A percentile compares a stretch with the other conserved stretches of the same genome.
phyloP scores from a whole-genome alignment of 2,797 vertebrate species.

The Karalla daura region DNA sequence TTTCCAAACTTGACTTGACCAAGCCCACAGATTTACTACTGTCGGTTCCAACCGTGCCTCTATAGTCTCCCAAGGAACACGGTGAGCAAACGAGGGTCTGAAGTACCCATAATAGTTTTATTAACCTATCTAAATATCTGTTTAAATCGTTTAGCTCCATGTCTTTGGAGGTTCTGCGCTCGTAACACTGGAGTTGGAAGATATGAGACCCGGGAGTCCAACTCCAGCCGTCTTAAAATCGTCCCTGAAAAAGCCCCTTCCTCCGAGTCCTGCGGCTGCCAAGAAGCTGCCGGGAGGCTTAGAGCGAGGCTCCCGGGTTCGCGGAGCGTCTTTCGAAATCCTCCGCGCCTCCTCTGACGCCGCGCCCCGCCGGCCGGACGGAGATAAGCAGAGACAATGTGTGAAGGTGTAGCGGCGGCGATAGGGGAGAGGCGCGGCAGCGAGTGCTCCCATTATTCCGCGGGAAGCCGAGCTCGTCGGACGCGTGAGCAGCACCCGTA shows the following conservation, averaged over 20 bases:
- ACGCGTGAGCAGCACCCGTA: conserved; percentile 36
- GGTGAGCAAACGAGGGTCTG: too few relatives aligned
- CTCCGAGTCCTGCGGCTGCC: conserved; percentile 6
- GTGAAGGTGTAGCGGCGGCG: conserved; percentile 63
- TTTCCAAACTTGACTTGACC: too few relatives aligned
- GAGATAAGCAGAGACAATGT: conserved; percentile 75
- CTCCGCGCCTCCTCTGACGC: conserved; percentile 42
- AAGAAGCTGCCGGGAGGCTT: conserved; percentile 20
- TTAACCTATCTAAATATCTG: not conserved
- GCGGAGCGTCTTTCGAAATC: conserved; percentile 46
- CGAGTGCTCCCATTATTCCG: conserved; percentile 17
- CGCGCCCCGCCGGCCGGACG: conserved; percentile 43
- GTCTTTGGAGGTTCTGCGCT: not conserved
- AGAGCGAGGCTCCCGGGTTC: conserved; percentile 45
- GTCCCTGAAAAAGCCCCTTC: conserved; percentile 4
- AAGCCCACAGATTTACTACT: too few relatives aligned
- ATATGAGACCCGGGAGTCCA: not conserved
- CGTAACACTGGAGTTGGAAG: not conserved
- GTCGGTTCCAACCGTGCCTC: too few relatives aligned
- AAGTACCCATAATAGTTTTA: too few relatives aligned
- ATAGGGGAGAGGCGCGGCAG: conserved; percentile 57
- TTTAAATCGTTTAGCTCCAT: not conserved
- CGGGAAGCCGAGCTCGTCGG: conserved; percentile 31
- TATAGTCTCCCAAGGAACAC: too few relatives aligned
- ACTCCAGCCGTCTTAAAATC: conserved; percentile 9